Percentiles rank a stretch among this genome's conserved stretches.
Conservation (phyloP, 2,888 invertebrate genomes). For the Drosophila suboccidentalis region DNA sequence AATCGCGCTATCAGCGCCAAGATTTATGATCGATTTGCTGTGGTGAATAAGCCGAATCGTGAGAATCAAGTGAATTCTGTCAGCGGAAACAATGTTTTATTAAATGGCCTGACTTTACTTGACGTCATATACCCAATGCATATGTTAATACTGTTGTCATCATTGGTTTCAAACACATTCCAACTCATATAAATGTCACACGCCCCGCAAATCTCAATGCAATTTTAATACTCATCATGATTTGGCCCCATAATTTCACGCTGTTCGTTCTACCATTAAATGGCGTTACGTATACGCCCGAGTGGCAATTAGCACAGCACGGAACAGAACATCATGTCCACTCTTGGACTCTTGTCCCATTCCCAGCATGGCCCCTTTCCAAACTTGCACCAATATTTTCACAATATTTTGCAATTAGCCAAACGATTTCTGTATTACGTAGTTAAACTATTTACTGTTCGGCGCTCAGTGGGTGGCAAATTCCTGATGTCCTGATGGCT, state of each 20-base stretch:
- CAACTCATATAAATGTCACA: constrained; percentile 2
- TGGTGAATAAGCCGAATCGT: constrained; percentile 8
- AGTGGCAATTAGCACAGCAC: constrained; percentile 42
- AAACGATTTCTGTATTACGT: constrained; percentile 58
- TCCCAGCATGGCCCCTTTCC: constrained; percentile 21
- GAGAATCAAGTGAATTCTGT: background rate
- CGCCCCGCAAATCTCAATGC: constrained; percentile 64
- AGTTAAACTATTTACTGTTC: constrained; percentile 68
- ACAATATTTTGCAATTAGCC: constrained; percentile 70
- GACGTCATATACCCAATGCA: constrained; percentile 33
- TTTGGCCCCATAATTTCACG: constrained; percentile 48
- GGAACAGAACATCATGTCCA: background rate
- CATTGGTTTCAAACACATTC: constrained; percentile 13
- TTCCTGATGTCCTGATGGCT: constrained; percentile 17
- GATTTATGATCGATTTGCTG: constrained; percentile 78
- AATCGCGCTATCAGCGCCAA: constrained; percentile 47
- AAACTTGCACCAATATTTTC: constrained; percentile 41
- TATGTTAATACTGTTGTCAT: constrained; percentile 1
- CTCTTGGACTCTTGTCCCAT: constrained; percentile 1
- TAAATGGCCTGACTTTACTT: constrained; percentile 8
- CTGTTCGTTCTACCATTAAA: constrained; percentile 37
- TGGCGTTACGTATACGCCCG: constrained; percentile 58
- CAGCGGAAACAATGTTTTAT: background rate
- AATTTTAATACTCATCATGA: constrained; percentile 58
- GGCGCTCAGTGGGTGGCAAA: constrained; percentile 42